phyloP scores from a whole-genome alignment of 2,888 invertebrate species.

The Saturnia pavonia region DNA sequence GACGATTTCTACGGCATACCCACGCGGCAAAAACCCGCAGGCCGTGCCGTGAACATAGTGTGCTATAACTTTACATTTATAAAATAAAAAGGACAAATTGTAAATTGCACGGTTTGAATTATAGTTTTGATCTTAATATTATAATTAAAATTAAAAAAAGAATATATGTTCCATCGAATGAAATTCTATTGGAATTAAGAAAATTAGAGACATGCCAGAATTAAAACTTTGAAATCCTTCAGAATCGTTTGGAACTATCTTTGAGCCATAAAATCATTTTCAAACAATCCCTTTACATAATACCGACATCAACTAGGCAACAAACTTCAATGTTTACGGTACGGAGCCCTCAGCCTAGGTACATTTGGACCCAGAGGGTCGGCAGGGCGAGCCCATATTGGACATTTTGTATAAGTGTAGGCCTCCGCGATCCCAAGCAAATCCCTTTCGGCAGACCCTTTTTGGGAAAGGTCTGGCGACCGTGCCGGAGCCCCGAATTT shows the following conservation, averaged over 20 bases:
- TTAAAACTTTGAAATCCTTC: not conserved
- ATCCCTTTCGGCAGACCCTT: slow-evolving; percentile 79
- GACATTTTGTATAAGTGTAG: slow-evolving; percentile 82
- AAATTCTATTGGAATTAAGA: not conserved
- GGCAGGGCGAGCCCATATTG: slow-evolving; percentile 68
- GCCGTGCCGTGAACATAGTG: too few relatives aligned
- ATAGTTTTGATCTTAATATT: too few relatives aligned
- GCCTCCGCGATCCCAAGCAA: slow-evolving; percentile 76
- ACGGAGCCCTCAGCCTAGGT: slow-evolving; percentile 57
- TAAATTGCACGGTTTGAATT: too few relatives aligned
- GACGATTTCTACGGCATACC: too few relatives aligned
- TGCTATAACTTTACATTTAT: too few relatives aligned
- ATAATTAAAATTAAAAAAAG: too few relatives aligned
- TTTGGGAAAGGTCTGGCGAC: slow-evolving; percentile 70
- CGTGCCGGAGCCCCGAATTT: slow-evolving; percentile 77
- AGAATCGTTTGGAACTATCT: slow-evolving; percentile 3
- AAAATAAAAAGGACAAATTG: too few relatives aligned
- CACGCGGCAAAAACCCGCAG: too few relatives aligned
- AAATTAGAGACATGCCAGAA: not conserved
- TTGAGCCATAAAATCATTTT: slow-evolving; percentile 13
- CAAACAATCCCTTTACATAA: slow-evolving; percentile 20
- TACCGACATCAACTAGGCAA: slow-evolving; percentile 45
- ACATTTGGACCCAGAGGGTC: slow-evolving; percentile 65
- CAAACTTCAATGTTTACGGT: slow-evolving; percentile 77
- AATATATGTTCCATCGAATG: too few relatives aligned